phyloP scores from a whole-genome alignment of 1,140 invertebrate genomes.

The Micrasema minimum region DNA sequence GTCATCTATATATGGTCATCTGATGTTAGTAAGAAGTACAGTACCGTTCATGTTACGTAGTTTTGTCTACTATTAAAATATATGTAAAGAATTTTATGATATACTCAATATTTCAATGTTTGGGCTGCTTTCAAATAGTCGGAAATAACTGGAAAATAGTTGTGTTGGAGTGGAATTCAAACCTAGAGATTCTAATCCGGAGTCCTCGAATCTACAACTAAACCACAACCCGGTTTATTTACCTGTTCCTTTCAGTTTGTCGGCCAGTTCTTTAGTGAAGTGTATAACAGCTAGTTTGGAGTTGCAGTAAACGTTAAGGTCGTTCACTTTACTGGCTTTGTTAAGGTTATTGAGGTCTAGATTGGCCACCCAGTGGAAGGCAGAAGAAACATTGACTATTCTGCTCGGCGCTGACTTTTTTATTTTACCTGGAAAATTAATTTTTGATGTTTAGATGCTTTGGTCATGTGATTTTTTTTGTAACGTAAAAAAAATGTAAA shows the following conservation, averaged over 20 bases:
- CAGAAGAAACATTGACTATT: conserved; percentile 75
- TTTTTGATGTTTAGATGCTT: background rate
- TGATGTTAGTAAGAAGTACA: too few species aligned
- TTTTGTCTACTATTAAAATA: too few species aligned
- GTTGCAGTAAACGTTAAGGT: conserved; percentile 69
- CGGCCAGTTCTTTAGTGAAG: conserved; percentile 69
- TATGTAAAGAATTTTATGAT: background rate
- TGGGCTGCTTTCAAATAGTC: too few species aligned
- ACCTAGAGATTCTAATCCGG: too few species aligned
- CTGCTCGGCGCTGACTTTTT: conserved; percentile 67
- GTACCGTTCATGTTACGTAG: too few species aligned
- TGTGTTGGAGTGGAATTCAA: too few species aligned
- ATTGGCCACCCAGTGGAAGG: conserved; percentile 68
- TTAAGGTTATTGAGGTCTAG: conserved; percentile 70
- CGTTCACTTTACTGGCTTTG: conserved; percentile 55
- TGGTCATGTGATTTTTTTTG: background rate
- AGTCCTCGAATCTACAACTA: too few species aligned
- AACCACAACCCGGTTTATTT: too few species aligned
- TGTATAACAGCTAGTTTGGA: conserved; percentile 74
- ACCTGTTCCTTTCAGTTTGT: conserved; percentile 62
- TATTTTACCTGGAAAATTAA: conserved; percentile 57
- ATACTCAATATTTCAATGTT: too few species aligned
- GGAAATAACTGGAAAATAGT: too few species aligned
- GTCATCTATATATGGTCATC: too few species aligned
- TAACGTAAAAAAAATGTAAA: background rate